phyloP scores from a whole-genome alignment of 2,888 invertebrate genomes.

The Carcina quercana region DNA sequence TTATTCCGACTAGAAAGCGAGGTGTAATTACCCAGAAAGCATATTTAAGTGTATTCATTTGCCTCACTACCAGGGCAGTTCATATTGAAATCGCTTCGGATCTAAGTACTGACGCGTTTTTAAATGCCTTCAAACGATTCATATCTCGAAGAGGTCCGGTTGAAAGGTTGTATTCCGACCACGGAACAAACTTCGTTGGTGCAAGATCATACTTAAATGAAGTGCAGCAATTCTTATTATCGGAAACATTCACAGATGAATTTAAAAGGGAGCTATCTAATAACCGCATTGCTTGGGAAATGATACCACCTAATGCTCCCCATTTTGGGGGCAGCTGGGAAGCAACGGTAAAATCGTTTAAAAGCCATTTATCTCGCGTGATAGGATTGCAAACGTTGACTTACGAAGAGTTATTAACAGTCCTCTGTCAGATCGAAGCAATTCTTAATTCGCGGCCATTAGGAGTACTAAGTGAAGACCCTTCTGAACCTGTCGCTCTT shows the following conservation, averaged over 20 bases:
- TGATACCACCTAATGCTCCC: slow-evolving; percentile 1
- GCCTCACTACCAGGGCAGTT: slow-evolving; percentile 11
- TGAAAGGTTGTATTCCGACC: slow-evolving; percentile 7
- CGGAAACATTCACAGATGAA: no score
- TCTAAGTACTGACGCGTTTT: slow-evolving; percentile 11
- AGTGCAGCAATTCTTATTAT: neutral
- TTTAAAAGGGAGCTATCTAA: neutral
- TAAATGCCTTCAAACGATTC: slow-evolving; percentile 15
- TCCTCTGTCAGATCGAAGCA: slow-evolving; percentile 5
- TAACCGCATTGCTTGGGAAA: neutral
- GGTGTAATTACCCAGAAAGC: slow-evolving; percentile 8
- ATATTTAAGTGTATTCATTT: slow-evolving; percentile 10
- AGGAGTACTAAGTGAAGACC: slow-evolving; percentile 1
- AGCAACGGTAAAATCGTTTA: slow-evolving; percentile 2
- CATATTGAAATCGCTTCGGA: slow-evolving; percentile 14
- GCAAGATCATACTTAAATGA: neutral
- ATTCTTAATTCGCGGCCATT: slow-evolving; percentile 6
- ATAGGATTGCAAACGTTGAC: slow-evolving; percentile 3
- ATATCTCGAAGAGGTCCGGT: slow-evolving; percentile 16
- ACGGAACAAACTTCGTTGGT: slow-evolving; percentile 11
- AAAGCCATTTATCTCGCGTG: slow-evolving; percentile 5
- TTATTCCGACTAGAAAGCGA: slow-evolving; percentile 8
- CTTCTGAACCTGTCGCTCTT: neutral
- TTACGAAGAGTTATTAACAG: slow-evolving; percentile 5
- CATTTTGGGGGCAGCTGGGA: slow-evolving; percentile 7